These are phyloP conservation scores for Macrophya alboannulata DNA, from an alignment of 2,888 invertebrate genomes.

Conservation along the genomic window DNA sequence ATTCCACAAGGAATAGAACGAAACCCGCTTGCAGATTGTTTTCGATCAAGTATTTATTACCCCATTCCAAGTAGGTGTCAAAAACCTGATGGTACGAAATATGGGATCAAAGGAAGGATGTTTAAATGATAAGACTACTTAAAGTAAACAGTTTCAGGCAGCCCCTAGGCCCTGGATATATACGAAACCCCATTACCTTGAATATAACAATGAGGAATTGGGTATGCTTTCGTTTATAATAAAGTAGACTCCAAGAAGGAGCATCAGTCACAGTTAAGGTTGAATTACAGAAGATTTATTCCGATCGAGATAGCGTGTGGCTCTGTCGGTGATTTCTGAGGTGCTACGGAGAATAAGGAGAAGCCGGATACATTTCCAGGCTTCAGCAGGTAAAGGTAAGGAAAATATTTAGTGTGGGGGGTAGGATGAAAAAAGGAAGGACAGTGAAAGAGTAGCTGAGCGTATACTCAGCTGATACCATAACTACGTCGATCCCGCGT, in stretches of 20 bases:
- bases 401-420: background rate
- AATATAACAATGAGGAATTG: slow-evolving; percentile 49
- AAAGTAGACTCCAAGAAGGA: slow-evolving; percentile 38
- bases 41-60: background rate
- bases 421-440: slow-evolving; percentile 10
- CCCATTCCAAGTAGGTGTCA: background rate
- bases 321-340: slow-evolving; percentile 48
- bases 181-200: slow-evolving; percentile 31
- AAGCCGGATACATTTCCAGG: slow-evolving; percentile 60
- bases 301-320: slow-evolving; percentile 71
- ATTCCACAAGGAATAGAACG: background rate
- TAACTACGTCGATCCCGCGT: slow-evolving; percentile 41
- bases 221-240: slow-evolving; percentile 38
- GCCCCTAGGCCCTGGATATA: background rate
- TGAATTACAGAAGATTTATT: slow-evolving; percentile 72
- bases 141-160: background rate
- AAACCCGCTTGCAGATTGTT: background rate
- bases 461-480: slow-evolving; percentile 16
- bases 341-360: slow-evolving; percentile 21
- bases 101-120: background rate
- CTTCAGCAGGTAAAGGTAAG: slow-evolving; percentile 30
- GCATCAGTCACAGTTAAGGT: slow-evolving; percentile 52
- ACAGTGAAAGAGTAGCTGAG: background rate
- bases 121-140: slow-evolving; percentile 4
- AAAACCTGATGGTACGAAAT: background rate